Base-by-base conservation (phyloP, 2,797 vertebrate genomes). In the Arctocebus calabarensis region DNA sequence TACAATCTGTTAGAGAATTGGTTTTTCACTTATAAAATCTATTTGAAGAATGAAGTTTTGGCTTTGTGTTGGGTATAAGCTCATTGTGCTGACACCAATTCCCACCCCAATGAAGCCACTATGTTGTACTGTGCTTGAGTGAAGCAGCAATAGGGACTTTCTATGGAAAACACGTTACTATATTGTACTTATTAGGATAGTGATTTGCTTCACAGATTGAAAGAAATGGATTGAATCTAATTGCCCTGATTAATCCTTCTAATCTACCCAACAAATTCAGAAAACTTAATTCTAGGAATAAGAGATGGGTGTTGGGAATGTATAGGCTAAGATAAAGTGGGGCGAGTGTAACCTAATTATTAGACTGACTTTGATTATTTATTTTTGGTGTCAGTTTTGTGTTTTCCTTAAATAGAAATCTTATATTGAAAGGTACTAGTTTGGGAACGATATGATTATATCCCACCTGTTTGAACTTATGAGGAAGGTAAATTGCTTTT, bases 381-480 rank as follows among this genome's bases (percentile, higher is more conserved):
- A 27, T 62, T 90, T 90, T 78, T 84, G 32, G 34, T 57, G 87
- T 68, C 84, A 25, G 66, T 84, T 92, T 81, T 62, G 4, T 20
- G 84, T 84, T 92, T 45, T 90, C 43, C 34, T 88, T 73, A 52
- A 13, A 64, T 83, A 83, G 43, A 95, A 84, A 84, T 57, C 32
- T 4, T 48, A 19, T 83, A 59, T 20, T 73, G 20, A 94, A 55
- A 64, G 34, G 11, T 86, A 78, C 7, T 78, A 6, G 19, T 74
- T 52, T 90, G 27, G 20, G 22, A 57, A 78, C 9, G 29, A 55
- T 77, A 27, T 83, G 22, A 68, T 55, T 73, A 23, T 55, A 64
- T 40, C 3, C 12, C 5, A 84, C 14, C 29, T 74, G 5, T 57
- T 57, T 88, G 23, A 2, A 16, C 17, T 91, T 81, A 62, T 2